These are phyloP conservation scores for Pristionchus exspectatus DNA, from an alignment of 2,888 invertebrate species.

Conservation along the genomic window DNA sequence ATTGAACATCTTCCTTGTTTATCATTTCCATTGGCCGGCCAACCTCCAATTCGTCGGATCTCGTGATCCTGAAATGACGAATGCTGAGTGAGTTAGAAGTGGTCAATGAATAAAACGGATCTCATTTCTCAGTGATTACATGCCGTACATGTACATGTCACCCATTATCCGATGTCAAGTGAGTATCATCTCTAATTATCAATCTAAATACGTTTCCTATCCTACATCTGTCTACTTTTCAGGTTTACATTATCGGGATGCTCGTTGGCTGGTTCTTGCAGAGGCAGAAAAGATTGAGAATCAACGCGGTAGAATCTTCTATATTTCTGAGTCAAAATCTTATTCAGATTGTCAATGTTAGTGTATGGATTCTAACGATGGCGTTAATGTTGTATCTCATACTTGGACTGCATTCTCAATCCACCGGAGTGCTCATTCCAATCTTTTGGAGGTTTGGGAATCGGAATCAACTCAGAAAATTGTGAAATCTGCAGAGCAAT, in stretches of 20 bases:
- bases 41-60: neutral
- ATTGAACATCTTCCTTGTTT: conserved; percentile 55
- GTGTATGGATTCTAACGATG: conserved; percentile 43
- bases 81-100: neutral
- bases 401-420: conserved; percentile 44
- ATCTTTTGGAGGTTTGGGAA: conserved; percentile 43
- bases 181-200: neutral
- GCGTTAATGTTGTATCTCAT: conserved; percentile 48
- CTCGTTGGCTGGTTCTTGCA: conserved; percentile 56
- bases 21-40: conserved; percentile 53
- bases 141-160: conserved; percentile 55
- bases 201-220: too few relatives aligned
- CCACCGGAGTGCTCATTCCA: conserved; percentile 22
- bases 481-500: conserved; percentile 52
- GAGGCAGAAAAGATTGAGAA: conserved; percentile 36
- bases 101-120: neutral
- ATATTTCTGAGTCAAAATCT: neutral
- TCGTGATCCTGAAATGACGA: neutral
- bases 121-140: conserved; percentile 33
- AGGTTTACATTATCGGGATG: conserved; percentile 56
- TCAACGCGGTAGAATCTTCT: conserved; percentile 3
- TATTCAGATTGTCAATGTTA: conserved; percentile 27
- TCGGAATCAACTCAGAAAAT: neutral
- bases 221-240: too few relatives aligned
- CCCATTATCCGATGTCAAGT: conserved; percentile 56